phyloP scores from a whole-genome alignment of 2,797 vertebrate genomes.

The Etheostoma perlongum region DNA sequence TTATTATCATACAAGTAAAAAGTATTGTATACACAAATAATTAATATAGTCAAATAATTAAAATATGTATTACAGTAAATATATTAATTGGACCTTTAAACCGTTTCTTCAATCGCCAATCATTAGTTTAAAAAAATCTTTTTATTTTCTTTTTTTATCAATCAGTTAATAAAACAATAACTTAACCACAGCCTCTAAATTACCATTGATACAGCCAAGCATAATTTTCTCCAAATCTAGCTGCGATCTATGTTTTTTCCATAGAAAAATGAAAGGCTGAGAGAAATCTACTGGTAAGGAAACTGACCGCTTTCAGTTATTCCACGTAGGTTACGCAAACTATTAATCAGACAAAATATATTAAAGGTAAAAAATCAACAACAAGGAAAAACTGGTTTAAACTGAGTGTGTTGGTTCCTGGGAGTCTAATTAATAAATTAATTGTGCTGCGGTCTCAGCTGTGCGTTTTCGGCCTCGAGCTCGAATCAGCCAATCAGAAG shows the following conservation, averaged over 20 bases:
- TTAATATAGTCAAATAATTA: background rate
- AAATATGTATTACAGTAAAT: background rate
- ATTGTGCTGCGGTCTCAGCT: conserved; percentile 48
- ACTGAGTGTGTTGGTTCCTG: background rate
- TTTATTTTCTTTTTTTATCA: background rate
- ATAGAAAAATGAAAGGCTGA: background rate
- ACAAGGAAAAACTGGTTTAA: background rate
- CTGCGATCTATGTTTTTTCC: background rate
- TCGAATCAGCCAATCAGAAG: conserved; percentile 48
- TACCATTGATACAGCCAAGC: background rate
- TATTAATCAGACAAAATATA: background rate
- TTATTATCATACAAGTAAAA: background rate
- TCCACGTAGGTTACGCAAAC: background rate
- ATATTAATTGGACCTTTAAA: background rate
- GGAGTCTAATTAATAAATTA: conserved; percentile 9
- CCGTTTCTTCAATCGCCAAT: background rate
- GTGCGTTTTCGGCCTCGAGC: conserved; percentile 34
- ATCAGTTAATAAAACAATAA: background rate
- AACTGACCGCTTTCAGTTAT: background rate
- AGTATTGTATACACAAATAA: background rate
- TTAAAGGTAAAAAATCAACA: background rate
- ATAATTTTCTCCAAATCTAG: background rate
- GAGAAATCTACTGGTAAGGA: background rate
- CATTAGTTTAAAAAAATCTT: background rate
- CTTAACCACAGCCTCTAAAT: background rate